Base-by-base conservation (phyloP, 1,140 invertebrate genomes). In the Trissolcus basalis region DNA sequence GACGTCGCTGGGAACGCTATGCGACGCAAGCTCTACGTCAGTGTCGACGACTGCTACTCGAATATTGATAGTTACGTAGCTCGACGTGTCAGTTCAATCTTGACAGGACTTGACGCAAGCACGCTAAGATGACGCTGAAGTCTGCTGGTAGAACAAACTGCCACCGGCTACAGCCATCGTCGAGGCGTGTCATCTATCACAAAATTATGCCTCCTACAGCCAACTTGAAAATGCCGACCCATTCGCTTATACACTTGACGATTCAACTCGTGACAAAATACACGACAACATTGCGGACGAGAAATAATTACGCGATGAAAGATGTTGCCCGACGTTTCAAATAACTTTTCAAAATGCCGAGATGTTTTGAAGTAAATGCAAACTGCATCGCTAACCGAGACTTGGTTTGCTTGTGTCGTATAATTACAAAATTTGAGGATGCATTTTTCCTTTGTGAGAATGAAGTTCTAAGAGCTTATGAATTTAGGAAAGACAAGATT, bases 31-130 rank as follows among this genome's bases (percentile, higher is more conserved):
- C 61, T 68, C 53, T 69, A 54, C 60, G 50, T 77, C 69, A 48
- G 35, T 61, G 59, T 61, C 76, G 65, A 67, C 67, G 50, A 49
- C 49, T 60, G 67, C 65, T 74, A 71, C 76, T 74, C 56, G 65
- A 61, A 73, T 71, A 78, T 78, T 71, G 76, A 78, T 78, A 78
- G 76, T 78, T 60, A 59, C 55, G 54, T 41, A 15, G 49, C 43
- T 49, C 44, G 19, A 10, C 49, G 36, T 63, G 65, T 71, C 70
- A 53, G 64, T 50, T 67, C 69, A 65, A 72, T 68, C 69, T 78
- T 70, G 27, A 47, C 60, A 53, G 12, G 35, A 59, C 65, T 60
- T 68, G 71, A 77, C 50, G 55, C 65, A 67, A 63, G 55, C 60
- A 64, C 47, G 27, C 48, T 50, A 58, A 53, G 56, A 56, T 55